Evolutionary conservation across 2,113 vertebrate genomes (phyloP), one percentile per base, ranked within the genome.

Genomic region (Cariama cristata): DNA sequence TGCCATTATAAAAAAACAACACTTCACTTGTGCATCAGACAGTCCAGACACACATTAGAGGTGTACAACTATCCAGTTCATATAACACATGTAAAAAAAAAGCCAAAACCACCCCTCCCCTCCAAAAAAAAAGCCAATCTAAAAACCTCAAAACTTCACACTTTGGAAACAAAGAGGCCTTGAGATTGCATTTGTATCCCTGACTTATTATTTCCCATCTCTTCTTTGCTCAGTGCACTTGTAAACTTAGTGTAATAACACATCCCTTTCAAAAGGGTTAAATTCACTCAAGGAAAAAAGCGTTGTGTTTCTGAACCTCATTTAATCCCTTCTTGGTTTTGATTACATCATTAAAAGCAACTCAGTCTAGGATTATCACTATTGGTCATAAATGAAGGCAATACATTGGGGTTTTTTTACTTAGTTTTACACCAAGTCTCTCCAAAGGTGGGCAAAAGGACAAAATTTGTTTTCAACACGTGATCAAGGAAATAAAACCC

Each of bases 61-160:
- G 11, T 24, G 32, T 9, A 4, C 6, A 18, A 30, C 8, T 8
- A 45, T 13, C 12, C 50, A 35, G 6, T 26, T 76, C 60, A 63
- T 6, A 5, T 2, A 21, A 44, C 4, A 77, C 14, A 63, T 1
- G 2, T 21, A 18, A 72, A 86, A 3, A 28, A 4, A 38, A n/a
- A n/a, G 38, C 17, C 17, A 35, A 38, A 73, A 15, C 4, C 3
- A 9, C 4, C 18, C 1, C 1, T 12, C 6, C 6, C 10, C 9
- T 6, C 8, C 1, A 22, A n/a, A 27, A 63, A 45, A 28, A 35
- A 4, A 14, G 22, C 22, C 26, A 56, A 23, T 5, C 8, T 3
- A 9, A 55, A 35, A 63, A 1, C 5, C 56, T 6, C 4, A 12
- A 79, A 74, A 4, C 12, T 26, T 10, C 40, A 53, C 4, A 17